Conservation (phyloP, 2,888 invertebrate species). For the Xestia ashworthii region DNA sequence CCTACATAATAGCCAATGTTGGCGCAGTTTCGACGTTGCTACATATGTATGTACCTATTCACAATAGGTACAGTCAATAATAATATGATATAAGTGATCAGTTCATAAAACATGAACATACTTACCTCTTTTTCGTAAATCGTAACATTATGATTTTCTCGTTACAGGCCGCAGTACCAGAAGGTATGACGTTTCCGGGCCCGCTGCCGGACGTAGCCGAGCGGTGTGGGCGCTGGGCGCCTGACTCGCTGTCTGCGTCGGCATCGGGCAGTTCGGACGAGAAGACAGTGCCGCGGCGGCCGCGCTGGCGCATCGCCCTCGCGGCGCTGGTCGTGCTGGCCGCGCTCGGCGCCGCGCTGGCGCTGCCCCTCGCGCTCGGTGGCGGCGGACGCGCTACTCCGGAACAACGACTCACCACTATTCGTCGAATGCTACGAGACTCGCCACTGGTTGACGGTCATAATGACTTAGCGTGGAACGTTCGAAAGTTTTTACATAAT, state of each 20-base stretch:
- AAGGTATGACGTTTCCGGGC: constrained; percentile 89
- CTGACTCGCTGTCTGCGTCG: constrained; percentile 87
- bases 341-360: constrained; percentile 90
- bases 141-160: constrained; percentile 50
- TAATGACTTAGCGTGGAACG: constrained; percentile 97
- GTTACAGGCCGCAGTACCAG: constrained; percentile 88
- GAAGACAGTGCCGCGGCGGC: constrained; percentile 88
- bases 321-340: constrained; percentile 91
- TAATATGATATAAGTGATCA: too few species aligned
- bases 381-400: constrained; percentile 88
- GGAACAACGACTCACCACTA: constrained; percentile 92
- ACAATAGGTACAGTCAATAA: background rate
- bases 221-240: constrained; percentile 89
- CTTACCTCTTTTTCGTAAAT: background rate
- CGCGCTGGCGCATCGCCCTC: constrained; percentile 90
- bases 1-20: constrained; percentile 27
- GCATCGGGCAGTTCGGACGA: constrained; percentile 89
- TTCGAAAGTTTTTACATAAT: constrained; percentile 96
- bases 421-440: constrained; percentile 92
- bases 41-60: constrained; percentile 4
- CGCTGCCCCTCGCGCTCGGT: constrained; percentile 90
- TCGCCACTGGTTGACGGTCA: constrained; percentile 95
- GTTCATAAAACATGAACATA: background rate
- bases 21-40: constrained; percentile 30
- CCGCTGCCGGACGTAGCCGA: constrained; percentile 89